phyloP scores from a whole-genome alignment of 2,888 invertebrate genomes.

The Leucoma salicis region DNA sequence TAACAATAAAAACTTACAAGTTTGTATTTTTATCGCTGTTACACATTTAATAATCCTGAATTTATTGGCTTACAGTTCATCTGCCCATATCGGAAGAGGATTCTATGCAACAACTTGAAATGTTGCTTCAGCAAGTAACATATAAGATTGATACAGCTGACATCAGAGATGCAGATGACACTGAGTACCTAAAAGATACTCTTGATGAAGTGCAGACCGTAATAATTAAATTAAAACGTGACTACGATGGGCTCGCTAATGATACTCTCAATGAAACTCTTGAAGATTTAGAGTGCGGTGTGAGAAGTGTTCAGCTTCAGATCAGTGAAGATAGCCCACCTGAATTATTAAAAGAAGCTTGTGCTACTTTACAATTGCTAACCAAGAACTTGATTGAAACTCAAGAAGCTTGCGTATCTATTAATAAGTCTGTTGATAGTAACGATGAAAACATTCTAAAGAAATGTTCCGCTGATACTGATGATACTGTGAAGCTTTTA shows the following conservation, averaged over 20 bases:
- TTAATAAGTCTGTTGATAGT: conserved; percentile 26
- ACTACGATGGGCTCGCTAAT: conserved; percentile 57
- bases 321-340: conserved; percentile 67
- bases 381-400: conserved; percentile 58
- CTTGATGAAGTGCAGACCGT: conserved; percentile 75
- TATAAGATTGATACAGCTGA: conserved; percentile 45
- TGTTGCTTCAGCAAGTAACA: conserved; percentile 56
- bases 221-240: conserved; percentile 68
- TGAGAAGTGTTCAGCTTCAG: conserved; percentile 74
- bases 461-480: conserved; percentile 52
- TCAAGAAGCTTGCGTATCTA: conserved; percentile 36
- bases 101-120: conserved; percentile 51
- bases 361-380: conserved; percentile 62
- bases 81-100: conserved; percentile 32
- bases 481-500: conserved; percentile 61
- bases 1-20: no score
- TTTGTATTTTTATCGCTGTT: no score
- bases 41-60: no score
- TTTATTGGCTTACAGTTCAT: conserved; percentile 34
- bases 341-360: conserved; percentile 64
- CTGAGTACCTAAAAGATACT: conserved; percentile 53
- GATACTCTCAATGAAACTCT: conserved; percentile 73
- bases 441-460: conserved; percentile 39
- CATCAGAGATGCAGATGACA: conserved; percentile 42
- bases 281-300: conserved; percentile 77